Base-by-base conservation (phyloP, 2,113 vertebrate species). In the Coptodon rendalli region DNA sequence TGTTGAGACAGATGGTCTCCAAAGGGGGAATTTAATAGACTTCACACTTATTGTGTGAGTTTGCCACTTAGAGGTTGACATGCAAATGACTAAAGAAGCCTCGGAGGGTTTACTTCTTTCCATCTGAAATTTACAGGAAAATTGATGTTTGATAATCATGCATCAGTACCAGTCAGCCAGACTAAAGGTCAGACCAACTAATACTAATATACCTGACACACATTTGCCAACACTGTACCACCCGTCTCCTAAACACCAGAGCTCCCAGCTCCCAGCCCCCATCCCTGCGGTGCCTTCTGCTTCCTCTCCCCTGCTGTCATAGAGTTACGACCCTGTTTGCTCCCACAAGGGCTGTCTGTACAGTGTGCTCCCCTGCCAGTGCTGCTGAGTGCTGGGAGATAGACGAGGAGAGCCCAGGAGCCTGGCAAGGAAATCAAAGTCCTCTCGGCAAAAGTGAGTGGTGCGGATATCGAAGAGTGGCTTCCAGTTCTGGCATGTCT, bases 371-470 rank as follows among this genome's bases (percentile, higher is more conserved):
- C 57, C 57, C 86, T 38, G 54, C 84, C 17, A 22, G 24, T 36
- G 87, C 87, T n/a, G 80, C 87, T 87, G 92, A 93, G 92, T 92
- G 91, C 87, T 16, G 78, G 82, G 45, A 93, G 94, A 94, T 93
- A 93, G 66, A 57, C 45, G 6, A 50, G 76, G 90, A 38, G 81
- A 87, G 29, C 86, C 89, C 59, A 13, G 85, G 90, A 87, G 66
- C 89, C 90, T 92, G 91, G 92, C 91, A 86, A 12, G 50, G 34
- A 82, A 90, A 90, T 93, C 93, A 94, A 93, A 95, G 93, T 57
- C 54, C 83, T 81, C 82, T 82, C 82, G 48, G 48, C 82, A 87
- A 71, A 80, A 38, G 81, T 80, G 90, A 94, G 94, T 89, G 91
- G 79, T 82, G 38, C 45, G 19, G 80, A 29, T 93, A 94, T 94